A percentile compares a stretch with the other conserved stretches of the same genome.
These are phyloP conservation scores for Gobio gobio DNA, from an alignment of 2,113 vertebrate genomes.

Conservation along the genomic window DNA sequence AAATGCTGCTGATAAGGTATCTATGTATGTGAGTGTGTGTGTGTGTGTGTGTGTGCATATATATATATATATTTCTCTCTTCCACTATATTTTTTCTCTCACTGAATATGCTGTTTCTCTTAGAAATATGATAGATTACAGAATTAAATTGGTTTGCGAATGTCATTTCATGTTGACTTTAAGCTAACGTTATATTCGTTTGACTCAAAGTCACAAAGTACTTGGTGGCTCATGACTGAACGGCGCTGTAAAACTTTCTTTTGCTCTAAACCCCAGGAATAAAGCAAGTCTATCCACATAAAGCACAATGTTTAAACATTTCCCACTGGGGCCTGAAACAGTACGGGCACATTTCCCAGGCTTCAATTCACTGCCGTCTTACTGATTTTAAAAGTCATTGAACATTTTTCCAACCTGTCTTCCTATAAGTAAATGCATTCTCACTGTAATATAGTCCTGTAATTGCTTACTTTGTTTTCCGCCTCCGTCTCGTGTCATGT, in stretches of 20 bases:
- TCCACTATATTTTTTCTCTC: no score
- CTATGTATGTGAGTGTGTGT: no score
- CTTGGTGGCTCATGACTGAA: conserved; percentile 4
- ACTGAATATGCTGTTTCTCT: not conserved
- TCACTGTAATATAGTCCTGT: conserved; percentile 7
- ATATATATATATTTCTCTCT: no score
- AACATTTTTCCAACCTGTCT: conserved; percentile 2
- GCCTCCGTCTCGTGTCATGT: conserved; percentile 51
- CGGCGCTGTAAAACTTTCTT: not conserved
- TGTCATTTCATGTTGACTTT: not conserved
- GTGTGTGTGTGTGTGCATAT: no score
- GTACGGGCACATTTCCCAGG: conserved; percentile 19
- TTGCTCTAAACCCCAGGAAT: conserved; percentile 9
- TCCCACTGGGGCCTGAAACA: conserved; percentile 6
- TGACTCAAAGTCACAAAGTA: not conserved
- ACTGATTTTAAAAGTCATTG: conserved; percentile 31
- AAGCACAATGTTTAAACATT: conserved; percentile 26
- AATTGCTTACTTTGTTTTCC: conserved; percentile 55
- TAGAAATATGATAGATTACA: not conserved
- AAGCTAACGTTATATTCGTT: not conserved
- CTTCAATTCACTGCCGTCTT: conserved; percentile 20
- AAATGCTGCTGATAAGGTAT: no score
- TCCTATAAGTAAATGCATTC: conserved; percentile 36
- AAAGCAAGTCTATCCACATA: conserved; percentile 20
- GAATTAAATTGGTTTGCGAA: not conserved